Evolutionary conservation across 2,113 vertebrate genomes (phyloP).

Genomic region (Indicator indicator): DNA sequence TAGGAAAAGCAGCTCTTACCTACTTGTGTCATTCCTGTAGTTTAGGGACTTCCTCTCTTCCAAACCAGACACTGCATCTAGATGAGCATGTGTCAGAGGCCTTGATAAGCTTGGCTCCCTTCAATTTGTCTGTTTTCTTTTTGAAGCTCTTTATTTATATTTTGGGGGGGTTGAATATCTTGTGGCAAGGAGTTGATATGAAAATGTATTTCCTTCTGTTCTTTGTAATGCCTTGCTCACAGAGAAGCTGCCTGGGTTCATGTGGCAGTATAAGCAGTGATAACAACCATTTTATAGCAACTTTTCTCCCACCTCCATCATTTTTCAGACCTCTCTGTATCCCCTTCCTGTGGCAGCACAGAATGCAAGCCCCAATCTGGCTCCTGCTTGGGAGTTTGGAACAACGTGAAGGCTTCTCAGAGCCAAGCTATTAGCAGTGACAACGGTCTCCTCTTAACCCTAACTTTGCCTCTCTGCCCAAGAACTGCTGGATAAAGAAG

Average conservation of each 20-base stretch:
- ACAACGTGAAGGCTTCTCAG: neutral
- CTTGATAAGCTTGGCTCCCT: neutral
- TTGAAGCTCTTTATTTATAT: neutral
- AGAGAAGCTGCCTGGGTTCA: neutral
- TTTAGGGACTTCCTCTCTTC: neutral
- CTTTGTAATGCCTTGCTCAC: neutral
- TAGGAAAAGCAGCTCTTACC: neutral
- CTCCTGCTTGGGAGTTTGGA: neutral
- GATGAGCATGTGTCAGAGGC: neutral
- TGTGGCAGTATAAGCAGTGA: neutral
- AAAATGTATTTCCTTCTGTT: constrained; percentile 21
- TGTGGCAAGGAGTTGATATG: neutral
- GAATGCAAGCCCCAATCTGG: neutral
- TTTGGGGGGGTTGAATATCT: neutral
- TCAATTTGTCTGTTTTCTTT: neutral
- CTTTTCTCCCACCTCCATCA: neutral
- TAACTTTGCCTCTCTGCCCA: neutral
- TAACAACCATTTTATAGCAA: neutral
- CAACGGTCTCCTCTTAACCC: neutral
- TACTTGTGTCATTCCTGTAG: neutral
- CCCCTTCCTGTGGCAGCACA: constrained; percentile 5
- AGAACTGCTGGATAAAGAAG: neutral
- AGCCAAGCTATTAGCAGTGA: constrained; percentile 26
- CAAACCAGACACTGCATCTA: neutral
- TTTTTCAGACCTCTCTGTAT: neutral